Conservation (phyloP, 2,797 vertebrate genomes). For the Ceryle rudis region DNA sequence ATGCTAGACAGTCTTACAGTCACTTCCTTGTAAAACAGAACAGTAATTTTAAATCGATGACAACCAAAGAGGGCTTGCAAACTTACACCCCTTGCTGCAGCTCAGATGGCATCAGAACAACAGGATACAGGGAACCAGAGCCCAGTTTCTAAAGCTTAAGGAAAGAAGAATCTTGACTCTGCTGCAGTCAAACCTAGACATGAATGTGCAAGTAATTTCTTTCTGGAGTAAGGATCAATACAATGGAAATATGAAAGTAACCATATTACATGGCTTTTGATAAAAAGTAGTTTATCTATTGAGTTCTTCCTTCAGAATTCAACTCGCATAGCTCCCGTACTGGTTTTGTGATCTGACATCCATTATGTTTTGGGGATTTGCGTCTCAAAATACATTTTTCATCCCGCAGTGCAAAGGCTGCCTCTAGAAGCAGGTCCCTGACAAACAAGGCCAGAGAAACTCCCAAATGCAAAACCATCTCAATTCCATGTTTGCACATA, state of each 20-base stretch:
- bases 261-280: neutral
- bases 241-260: neutral
- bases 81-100: neutral
- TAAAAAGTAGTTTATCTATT: neutral
- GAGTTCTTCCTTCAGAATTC: neutral
- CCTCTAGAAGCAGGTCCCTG: neutral
- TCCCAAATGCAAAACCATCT: neutral
- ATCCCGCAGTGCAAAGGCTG: neutral
- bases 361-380: neutral
- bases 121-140: rapidly evolving
- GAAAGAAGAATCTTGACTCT: neutral
- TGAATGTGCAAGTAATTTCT: rapidly evolving
- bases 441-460: neutral
- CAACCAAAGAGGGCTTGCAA: neutral
- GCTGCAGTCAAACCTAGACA: neutral
- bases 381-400: neutral
- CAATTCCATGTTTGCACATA: neutral
- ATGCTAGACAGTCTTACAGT: neutral
- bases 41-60: neutral
- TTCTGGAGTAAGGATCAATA: neutral
- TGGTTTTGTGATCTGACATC: neutral
- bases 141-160: neutral
- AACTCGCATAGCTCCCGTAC: neutral
- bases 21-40: neutral
- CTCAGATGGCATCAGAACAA: neutral